These are phyloP conservation scores for Calosoma granatense DNA, from an alignment of 1,140 invertebrate species.

Conservation along the genomic window DNA sequence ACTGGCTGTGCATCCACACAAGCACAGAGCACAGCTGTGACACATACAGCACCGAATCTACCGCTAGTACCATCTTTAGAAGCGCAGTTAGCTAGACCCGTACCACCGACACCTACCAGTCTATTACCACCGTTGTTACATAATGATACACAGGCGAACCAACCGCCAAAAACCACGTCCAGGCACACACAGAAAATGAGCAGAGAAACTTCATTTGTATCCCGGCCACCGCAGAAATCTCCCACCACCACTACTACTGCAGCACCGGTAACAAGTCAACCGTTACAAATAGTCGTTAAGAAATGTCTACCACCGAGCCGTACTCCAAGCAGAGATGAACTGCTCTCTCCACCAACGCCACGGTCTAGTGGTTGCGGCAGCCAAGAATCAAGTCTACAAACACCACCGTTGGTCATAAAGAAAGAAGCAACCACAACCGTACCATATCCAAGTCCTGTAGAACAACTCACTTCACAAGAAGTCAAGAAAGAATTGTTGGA, in stretches of 20 bases:
- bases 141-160: constrained; percentile 22
- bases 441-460: constrained; percentile 23
- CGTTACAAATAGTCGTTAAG: constrained; percentile 32
- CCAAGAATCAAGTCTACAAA: constrained; percentile 33
- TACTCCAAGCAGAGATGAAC: constrained; percentile 31
- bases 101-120: constrained; percentile 47
- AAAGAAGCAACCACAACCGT: constrained; percentile 22
- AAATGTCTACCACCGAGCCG: constrained; percentile 29
- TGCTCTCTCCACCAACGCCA: constrained; percentile 32
- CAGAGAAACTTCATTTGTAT: constrained; percentile 45
- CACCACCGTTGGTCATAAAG: constrained; percentile 28
- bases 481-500: constrained; percentile 49
- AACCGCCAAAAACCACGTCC: constrained; percentile 15
- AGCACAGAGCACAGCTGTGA: constrained; percentile 38
- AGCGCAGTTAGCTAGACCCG: constrained; percentile 59
- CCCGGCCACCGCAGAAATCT: constrained; percentile 28
- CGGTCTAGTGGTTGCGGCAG: constrained; percentile 24
- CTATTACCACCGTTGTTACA: constrained; percentile 33
- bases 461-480: constrained; percentile 36
- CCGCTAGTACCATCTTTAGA: constrained; percentile 61
- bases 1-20: constrained; percentile 52
- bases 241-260: constrained; percentile 14
- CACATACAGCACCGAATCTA: constrained; percentile 47
- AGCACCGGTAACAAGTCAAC: constrained; percentile 19
- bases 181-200: constrained; percentile 35